Base-by-base conservation (phyloP, 2,113 vertebrate genomes). In the Brachyhypopomus occidentalis region DNA sequence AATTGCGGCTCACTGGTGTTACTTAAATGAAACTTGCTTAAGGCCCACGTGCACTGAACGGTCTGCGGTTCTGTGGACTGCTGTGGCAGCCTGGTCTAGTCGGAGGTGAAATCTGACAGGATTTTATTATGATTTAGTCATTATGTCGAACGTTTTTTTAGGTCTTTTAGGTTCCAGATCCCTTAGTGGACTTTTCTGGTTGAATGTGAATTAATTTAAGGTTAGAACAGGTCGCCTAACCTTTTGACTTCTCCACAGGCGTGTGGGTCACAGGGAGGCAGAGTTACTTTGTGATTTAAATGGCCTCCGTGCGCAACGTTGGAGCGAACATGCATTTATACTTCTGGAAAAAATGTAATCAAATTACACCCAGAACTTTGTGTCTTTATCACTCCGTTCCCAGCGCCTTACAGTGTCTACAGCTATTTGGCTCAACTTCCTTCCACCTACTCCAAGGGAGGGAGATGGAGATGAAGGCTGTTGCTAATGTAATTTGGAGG, bases 401-500 rank as follows among this genome's bases (percentile, higher is more conserved):
- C 87, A 86, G 90, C 85, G 88, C 90, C 91, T 91, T 90, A 85
- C 89, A 91, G 91, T 91, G 92, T 92, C 91, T 92, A 90, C 87
- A 90, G 90, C 88, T 89, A 92, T 92, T 93, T 94, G 92, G 91
- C 92, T 92, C 87, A 80, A 88, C 90, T 90, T 79, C 88, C 90
- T 90, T 87, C 91, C 92, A 93, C 93, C 92, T 93, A 94, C 92
- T 92, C 90, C 91, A 88, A 91, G 88, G 91, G 87, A 88, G 91
- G 88, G 89, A 89, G 90, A 86, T 22, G n/a, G 73, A 76, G 73
- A 91, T 86, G 88, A 90, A 81, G 78, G 71, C 84, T 86, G 84
- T 79, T 86, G 75, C 91, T 92, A 92, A 93, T 93, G 93, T 93
- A 91, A 93, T 94, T 94, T 93, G 79, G 91, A 92, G 89, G 92